These are phyloP conservation scores for Penaeus monodon DNA, from an alignment of 2,888 invertebrate genomes.

Conservation along the genomic window DNA sequence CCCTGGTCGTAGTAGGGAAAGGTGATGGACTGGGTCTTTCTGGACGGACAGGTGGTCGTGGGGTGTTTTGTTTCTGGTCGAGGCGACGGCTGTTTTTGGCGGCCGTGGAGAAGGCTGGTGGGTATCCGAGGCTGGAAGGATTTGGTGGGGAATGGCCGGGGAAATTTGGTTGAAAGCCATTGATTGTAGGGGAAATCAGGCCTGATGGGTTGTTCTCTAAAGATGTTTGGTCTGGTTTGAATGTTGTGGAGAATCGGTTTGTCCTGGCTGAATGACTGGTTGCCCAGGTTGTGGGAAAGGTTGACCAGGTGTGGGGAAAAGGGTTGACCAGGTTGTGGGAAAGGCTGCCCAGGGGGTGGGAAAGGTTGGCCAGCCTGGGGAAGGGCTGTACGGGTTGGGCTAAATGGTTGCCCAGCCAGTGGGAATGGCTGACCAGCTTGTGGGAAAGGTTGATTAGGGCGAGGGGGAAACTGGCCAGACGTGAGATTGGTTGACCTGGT, in stretches of 20 bases:
- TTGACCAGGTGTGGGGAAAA: background rate
- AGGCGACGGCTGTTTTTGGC: too few relatives aligned
- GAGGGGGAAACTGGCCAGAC: constrained; percentile 2
- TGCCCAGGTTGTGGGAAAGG: constrained; percentile 35
- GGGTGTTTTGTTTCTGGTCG: too few relatives aligned
- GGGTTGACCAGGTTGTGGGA: constrained; percentile 6
- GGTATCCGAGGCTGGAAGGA: too few relatives aligned
- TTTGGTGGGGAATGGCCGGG: too few relatives aligned
- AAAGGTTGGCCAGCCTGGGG: constrained; percentile 13
- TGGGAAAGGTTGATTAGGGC: constrained; percentile 5
- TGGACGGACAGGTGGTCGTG: too few relatives aligned
- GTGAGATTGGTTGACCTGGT: constrained; percentile 6
- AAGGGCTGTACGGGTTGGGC: constrained; percentile 10
- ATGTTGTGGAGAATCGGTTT: constrained; percentile 9
- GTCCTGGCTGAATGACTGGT: background rate
- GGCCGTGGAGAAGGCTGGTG: too few relatives aligned
- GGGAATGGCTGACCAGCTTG: background rate
- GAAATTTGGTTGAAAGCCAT: too few relatives aligned
- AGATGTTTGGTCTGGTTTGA: constrained; percentile 10
- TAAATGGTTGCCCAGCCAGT: background rate
- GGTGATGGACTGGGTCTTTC: too few relatives aligned
- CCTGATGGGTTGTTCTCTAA: background rate
- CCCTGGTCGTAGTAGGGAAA: background rate
- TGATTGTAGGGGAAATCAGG: too few relatives aligned
- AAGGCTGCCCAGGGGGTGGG: constrained; percentile 9